Evolutionary conservation across 1,140 invertebrate genomes (phyloP), one percentile per base, ranked within the genome.

Genomic region (Saccostrea cuccullata): DNA sequence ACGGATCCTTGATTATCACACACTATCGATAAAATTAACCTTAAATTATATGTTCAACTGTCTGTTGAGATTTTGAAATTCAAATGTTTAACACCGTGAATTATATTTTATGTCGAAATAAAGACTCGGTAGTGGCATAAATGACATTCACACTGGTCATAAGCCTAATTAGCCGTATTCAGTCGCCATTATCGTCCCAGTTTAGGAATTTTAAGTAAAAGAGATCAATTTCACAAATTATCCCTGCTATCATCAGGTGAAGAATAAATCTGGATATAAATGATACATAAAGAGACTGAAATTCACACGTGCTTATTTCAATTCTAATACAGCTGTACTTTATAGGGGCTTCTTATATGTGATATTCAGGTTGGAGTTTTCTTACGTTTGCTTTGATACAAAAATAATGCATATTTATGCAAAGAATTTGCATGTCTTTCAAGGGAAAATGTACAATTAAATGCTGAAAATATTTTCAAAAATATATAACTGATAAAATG

Each of bases 31-130:
- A 77, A 26, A 77, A 77, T 77, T 77, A 77, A 77, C 70, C 70
- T 77, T 77, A 77, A 77, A 77, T 77, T 77, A 77, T 77, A 77
- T 77, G 70, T 77, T 77, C 70, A 77, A 77, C 70, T 77, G 70
- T 77, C 70, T 36, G 70, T 77, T 26, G 70, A 77, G 30, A 77
- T 26, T 77, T 77, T 77, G 70, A 77, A 77, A 77, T 77, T 77
- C 70, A 77, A 77, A 77, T 77, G 70, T 77, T 77, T 77, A 77
- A 77, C 70, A 77, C 70, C 26, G 70, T 77, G 70, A 77, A 77
- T 77, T 77, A 77, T 77, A 77, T 77, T 77, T 77, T 77, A 77
- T 77, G 70, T 77, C 70, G 26, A 17, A 36, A 77, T 77, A 77
- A 77, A 77, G 70, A 77, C 26, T 77, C 12, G 70, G 70, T 77